A percentile compares a stretch with the other conserved stretches of the same genome.
Evolutionary conservation across 92 coral and sea anemone species (phyloP).

Genomic region (Porites lobata): DNA sequence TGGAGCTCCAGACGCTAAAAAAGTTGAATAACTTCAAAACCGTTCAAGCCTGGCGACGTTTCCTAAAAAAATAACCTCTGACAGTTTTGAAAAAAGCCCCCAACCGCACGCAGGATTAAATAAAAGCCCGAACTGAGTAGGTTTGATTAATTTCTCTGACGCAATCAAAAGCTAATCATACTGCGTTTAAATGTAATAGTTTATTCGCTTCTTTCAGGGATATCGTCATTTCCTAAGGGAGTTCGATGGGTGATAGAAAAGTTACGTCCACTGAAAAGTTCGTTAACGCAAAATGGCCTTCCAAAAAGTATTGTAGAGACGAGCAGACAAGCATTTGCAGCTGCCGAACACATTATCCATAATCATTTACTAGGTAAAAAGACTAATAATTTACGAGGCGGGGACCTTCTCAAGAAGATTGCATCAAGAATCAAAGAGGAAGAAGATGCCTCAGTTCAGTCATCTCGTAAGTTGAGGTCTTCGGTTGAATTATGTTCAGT

Average conservation of each 20-base stretch:
- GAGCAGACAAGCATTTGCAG: conserved; percentile 14
- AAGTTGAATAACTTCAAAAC: no score
- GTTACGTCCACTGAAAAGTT: not conserved
- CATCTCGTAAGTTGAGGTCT: conserved; percentile 25
- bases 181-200: not conserved
- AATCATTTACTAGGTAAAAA: not conserved
- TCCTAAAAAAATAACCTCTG: no score
- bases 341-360: not conserved
- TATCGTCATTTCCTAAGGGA: not conserved
- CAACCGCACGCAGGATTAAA: no score
- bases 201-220: not conserved
- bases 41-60: no score
- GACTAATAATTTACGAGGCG: not conserved
- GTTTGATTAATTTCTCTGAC: no score
- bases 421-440: conserved; percentile 46
- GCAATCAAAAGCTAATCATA: no score
- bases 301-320: not conserved
- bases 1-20: no score
- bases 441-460: conserved; percentile 46
- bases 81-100: no score
- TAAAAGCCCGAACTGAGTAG: no score
- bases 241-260: conserved; percentile 33
- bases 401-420: conserved; percentile 2
- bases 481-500: no score
- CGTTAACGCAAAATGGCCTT: not conserved